Percentiles rank a stretch among this genome's conserved stretches.
Conservation (phyloP, 1,140 invertebrate genomes). For the Pollicipes pollicipes region DNA sequence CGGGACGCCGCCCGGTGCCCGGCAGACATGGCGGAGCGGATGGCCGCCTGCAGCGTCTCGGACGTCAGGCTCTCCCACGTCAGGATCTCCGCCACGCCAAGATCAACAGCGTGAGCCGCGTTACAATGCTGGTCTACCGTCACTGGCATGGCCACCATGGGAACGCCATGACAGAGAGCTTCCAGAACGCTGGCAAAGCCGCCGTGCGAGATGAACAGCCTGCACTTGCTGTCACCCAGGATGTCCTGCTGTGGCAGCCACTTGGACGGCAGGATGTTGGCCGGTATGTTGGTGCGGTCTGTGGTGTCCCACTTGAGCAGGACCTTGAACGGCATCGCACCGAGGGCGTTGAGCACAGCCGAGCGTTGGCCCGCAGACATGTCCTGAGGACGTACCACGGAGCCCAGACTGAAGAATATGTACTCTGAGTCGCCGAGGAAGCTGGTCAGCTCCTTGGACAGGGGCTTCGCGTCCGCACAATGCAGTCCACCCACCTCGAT, state of each 20-base stretch:
- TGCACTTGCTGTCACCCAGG: conserved; percentile 14
- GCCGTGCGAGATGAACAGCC: conserved; percentile 49
- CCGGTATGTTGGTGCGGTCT: conserved; percentile 11
- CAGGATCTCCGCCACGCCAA: conserved; percentile 32
- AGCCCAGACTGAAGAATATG: conserved; percentile 18
- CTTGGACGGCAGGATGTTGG: conserved; percentile 20
- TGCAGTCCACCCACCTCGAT: no score
- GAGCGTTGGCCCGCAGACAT: conserved; percentile 7
- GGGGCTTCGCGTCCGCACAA: no score
- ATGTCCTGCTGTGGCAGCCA: conserved; percentile 21
- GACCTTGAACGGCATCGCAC: no score
- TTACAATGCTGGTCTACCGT: conserved; percentile 36
- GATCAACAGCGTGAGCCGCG: conserved; percentile 23
- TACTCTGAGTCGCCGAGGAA: conserved; percentile 12
- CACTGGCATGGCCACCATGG: conserved; percentile 47
- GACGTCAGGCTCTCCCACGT: conserved; percentile 6
- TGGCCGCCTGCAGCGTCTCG: conserved; percentile 7
- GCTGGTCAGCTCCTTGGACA: no score
- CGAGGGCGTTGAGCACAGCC: conserved; percentile 14
- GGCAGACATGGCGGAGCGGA: conserved; percentile 12
- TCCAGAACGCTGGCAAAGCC: conserved; percentile 49
- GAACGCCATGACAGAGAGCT: conserved; percentile 46
- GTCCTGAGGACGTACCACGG: conserved; percentile 14
- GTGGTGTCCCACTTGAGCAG: conserved; percentile 19
- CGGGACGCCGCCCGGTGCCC: conserved; percentile 10